Evolutionary conservation across 2,797 vertebrate genomes (phyloP).

Genomic region (Sebastes itinus): DNA sequence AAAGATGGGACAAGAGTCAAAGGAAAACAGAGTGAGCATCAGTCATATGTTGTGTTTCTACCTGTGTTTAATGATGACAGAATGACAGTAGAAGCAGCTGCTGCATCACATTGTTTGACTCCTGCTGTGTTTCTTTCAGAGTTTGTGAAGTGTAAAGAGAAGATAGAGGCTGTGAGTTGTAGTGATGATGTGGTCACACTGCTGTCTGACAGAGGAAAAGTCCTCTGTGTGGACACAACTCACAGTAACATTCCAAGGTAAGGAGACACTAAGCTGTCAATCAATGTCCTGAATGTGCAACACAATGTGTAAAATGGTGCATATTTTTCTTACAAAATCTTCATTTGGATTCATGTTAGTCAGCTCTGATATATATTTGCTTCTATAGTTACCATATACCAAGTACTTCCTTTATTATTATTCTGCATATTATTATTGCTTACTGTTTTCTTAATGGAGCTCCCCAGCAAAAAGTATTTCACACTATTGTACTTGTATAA

Average conservation of each 20-base stretch:
- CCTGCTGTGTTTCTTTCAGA: slow-evolving; percentile 50
- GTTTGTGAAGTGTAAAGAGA: background rate
- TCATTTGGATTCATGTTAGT: too few relatives aligned
- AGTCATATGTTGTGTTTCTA: background rate
- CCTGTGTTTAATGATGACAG: background rate
- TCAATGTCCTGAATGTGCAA: background rate
- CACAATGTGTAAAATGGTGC: background rate
- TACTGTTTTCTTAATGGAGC: too few relatives aligned
- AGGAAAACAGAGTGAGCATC: slow-evolving; percentile 53
- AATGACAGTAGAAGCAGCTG: background rate
- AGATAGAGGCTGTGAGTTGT: slow-evolving; percentile 69
- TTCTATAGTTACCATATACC: too few relatives aligned
- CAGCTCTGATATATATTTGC: background rate
- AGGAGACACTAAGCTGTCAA: background rate
- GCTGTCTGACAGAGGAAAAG: slow-evolving; percentile 52
- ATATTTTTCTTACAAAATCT: background rate
- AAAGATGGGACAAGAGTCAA: slow-evolving; percentile 15
- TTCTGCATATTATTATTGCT: too few relatives aligned
- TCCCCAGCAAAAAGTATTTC: too few relatives aligned
- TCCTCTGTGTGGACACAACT: slow-evolving; percentile 17
- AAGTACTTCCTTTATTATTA: too few relatives aligned
- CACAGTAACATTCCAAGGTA: slow-evolving; percentile 10
- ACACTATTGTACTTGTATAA: too few relatives aligned
- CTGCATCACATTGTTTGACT: background rate
- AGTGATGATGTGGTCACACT: slow-evolving; percentile 52